Percentiles rank a stretch among this genome's conserved stretches.
phyloP scores from a whole-genome alignment of 1,140 invertebrate genomes.

The Nephotettix cincticeps region DNA sequence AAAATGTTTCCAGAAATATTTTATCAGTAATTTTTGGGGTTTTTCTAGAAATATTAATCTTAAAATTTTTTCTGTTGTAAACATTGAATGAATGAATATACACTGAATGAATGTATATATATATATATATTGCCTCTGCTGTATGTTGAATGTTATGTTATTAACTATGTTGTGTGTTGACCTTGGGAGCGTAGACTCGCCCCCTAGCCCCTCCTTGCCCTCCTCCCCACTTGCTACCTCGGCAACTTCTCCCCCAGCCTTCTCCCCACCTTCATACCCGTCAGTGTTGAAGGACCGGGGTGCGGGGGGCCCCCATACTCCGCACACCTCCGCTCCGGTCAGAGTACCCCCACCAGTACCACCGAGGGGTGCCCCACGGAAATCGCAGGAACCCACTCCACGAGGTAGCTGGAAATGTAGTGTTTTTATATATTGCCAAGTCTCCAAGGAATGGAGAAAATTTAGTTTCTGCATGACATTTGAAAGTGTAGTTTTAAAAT shows the following conservation, averaged over 20 bases:
- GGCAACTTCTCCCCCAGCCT: conserved; percentile 51
- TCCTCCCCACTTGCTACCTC: conserved; percentile 52
- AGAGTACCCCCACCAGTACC: conserved; percentile 74
- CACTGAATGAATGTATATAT: too few relatives aligned
- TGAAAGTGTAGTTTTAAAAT: neutral
- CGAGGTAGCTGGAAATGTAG: conserved; percentile 24
- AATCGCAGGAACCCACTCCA: conserved; percentile 52
- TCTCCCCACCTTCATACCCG: conserved; percentile 54
- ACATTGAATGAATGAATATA: too few relatives aligned
- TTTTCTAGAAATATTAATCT: too few relatives aligned
- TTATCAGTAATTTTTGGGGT: too few relatives aligned
- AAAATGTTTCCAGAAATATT: too few relatives aligned
- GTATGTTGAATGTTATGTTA: too few relatives aligned
- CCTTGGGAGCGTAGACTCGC: too few relatives aligned
- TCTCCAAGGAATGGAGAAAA: conserved; percentile 5
- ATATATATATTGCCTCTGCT: too few relatives aligned
- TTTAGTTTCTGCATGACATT: neutral
- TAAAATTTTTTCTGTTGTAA: too few relatives aligned
- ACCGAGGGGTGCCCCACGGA: conserved; percentile 63
- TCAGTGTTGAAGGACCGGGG: conserved; percentile 69
- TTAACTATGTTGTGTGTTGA: too few relatives aligned
- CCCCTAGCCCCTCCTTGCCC: conserved; percentile 34
- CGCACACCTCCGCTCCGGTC: conserved; percentile 52
- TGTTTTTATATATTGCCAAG: neutral
- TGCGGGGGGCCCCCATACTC: conserved; percentile 46